Evolutionary conservation across 30 jellyfish, hydroid and myxozoan genomes (phyloP), one percentile per base, ranked within the genome.

Genomic region (Phacellophora camtschatica): DNA sequence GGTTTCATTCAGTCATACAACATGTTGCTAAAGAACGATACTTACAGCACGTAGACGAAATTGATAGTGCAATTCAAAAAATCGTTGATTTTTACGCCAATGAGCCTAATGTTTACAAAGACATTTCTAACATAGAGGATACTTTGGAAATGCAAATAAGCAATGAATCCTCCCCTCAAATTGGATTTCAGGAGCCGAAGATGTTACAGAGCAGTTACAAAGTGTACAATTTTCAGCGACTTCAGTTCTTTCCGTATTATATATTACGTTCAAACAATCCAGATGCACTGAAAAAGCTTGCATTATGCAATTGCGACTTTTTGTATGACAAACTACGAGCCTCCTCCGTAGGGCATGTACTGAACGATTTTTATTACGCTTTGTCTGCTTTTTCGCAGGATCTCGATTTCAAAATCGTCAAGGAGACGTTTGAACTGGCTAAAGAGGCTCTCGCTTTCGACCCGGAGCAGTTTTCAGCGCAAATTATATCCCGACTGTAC

Each of bases 381-480:
- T 39, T 79, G 62, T 13, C 81, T 7, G 31, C 50, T 6, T 74
- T 15, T 16, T 82, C 97, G 16, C 64, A 79, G 15, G 94, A 88
- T 46, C 35, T 37, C 23, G 93, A 78, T 35, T 65, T 88, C 37
- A 69, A 33, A 54, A 51, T 80, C 54, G 22, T 88, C 71, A 30
- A 56, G 35, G 97, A 88, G 55, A 48, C 72, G 9, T 63, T 88
- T n/a, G 83, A 88, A 48, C 72, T 88, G 32, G 71, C 94, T 18
- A 35, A 46, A 0, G 97, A 78, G 22, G 88, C 85, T 6, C 79
- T 88, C 9, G 58, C 70, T n/a, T 23, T 58, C 16, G 94, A 88
- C 54, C 85, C 97, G 45, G 81, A 50, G 34, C 97, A 88, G 32
- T 66, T 88, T 3, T 65, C 89, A 24, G 84, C 89, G 64, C 97